Evolutionary conservation across 1,140 invertebrate species (phyloP), one percentile per base, ranked within the genome.

Genomic region (Asbolus verrucosus): DNA sequence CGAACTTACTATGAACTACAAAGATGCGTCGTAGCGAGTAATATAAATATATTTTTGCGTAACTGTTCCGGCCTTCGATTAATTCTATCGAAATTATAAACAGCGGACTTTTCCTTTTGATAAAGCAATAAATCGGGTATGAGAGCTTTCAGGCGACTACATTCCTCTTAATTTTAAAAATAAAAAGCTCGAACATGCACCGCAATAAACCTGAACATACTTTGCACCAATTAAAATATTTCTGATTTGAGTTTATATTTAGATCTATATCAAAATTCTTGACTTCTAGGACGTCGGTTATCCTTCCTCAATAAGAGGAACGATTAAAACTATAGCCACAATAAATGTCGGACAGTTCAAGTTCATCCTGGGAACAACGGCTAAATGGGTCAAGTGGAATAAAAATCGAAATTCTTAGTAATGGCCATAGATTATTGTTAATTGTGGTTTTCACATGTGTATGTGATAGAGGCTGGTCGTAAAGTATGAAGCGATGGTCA

Each of bases 151-250:
- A 36, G 13, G n/a, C n/a, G n/a, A n/a, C n/a, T n/a, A n/a, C n/a
- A n/a, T n/a, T n/a, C n/a, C n/a, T n/a, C n/a, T n/a, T n/a, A 15
- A 8, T 41, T 41, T 11, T 41, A 41, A 30, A 30, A 41, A 41
- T 41, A 46, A 46, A 46, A 46, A 46, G 41, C 41, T 18, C 18
- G 33, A 54, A 54, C 21, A 24, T 54, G 21, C 46, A 54, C n/a
- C 11, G 19, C n/a, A 27, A 54, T 21, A 54, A 36, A n/a, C 11
- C 33, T 6, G 11, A 36, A 11, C 19, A 50, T 13, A 21, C 21
- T 50, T 50, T 50, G 16, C 15, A 50, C 14, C 46, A 54, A 54
- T 54, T 54, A 54, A 54, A 54, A 54, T 54, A 27, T 21, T 24
- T 54, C 27, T 21, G 6, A 5, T 54, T 19, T 21, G 14, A 54